phyloP scores from a whole-genome alignment of 2,113 vertebrate species.

The Dryoscopus gambensis region DNA sequence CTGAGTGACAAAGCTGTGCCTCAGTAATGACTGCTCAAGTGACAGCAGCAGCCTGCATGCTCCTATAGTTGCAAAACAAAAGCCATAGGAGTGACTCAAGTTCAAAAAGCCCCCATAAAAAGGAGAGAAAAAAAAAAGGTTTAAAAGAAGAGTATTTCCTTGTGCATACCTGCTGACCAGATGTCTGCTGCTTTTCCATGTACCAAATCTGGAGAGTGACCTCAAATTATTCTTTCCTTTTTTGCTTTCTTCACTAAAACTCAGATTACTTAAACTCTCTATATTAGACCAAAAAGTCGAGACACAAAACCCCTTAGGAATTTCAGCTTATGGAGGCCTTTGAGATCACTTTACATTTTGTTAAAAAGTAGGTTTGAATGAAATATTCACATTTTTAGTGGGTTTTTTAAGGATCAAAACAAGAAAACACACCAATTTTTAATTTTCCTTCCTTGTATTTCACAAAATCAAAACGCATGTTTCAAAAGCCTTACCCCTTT shows the following conservation, averaged over 20 bases:
- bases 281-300: neutral
- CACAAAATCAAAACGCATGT: neutral
- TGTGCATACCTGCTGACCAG: neutral
- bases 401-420: neutral
- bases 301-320: neutral
- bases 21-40: fast-evolving
- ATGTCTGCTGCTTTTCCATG: neutral
- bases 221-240: neutral
- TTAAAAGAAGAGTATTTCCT: neutral
- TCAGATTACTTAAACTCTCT: neutral
- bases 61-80: neutral
- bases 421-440: neutral
- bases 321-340: neutral
- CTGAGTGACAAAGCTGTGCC: neutral
- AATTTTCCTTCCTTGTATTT: neutral
- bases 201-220: neutral
- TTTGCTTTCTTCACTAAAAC: neutral
- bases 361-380: neutral
- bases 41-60: neutral
- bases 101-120: neutral
- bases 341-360: neutral
- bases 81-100: neutral
- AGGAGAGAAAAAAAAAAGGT: fast-evolving
- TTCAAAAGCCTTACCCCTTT: neutral
- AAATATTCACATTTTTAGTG: neutral